Base-by-base conservation (phyloP, 2,113 vertebrate species). In the Daubentonia madagascariensis region DNA sequence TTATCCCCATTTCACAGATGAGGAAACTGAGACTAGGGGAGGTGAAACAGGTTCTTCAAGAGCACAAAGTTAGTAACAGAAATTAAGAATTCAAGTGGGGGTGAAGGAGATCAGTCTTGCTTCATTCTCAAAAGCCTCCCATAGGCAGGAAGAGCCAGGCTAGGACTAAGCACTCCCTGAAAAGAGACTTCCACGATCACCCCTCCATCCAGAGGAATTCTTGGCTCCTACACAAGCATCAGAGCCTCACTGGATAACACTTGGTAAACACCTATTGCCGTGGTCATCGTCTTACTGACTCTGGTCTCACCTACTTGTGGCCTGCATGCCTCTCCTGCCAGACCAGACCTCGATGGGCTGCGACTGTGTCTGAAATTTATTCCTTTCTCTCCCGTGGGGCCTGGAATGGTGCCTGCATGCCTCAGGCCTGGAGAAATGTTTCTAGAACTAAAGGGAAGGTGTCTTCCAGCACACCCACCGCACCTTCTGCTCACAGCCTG, bases 261-360 rank as follows among this genome's bases (percentile, higher is more conserved):
- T 22, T 81, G 18, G 37, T 61, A 16, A 35, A 25, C 5, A n/a
- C 72, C 52, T 78, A 7, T 18, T 12, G 37, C 83, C 9, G 0
- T 23, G 25, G 30, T n/a, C 40, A 4, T 1, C 0, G 1, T 8
- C 30, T 40, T 40, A 59, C 65, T 22, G 28, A 8, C 28, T 43
- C 30, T 2, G 20, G 37, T 32, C 50, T 57, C 79, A 12, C 61
- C 4, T 3, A 2, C 45, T 5, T 28, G 57, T 20, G 65, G 18
- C 2, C 25, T 0, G 0, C 1, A 1, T 0, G 3, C n/a, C 76
- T 50, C n/a, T 30, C 52, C 10, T 0, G 16, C 3, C 48, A 23
- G 73, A 25, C 3, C 48, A 23, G 73, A 25, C 30, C 20, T 0
- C 1, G 7, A 20, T 1, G 9, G 32, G 12, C 63, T 43, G 20